Percentiles rank a stretch among this genome's conserved stretches.
phyloP scores from a whole-genome alignment of 2,113 vertebrate genomes.

The Phalacrocorax pelagicus region DNA sequence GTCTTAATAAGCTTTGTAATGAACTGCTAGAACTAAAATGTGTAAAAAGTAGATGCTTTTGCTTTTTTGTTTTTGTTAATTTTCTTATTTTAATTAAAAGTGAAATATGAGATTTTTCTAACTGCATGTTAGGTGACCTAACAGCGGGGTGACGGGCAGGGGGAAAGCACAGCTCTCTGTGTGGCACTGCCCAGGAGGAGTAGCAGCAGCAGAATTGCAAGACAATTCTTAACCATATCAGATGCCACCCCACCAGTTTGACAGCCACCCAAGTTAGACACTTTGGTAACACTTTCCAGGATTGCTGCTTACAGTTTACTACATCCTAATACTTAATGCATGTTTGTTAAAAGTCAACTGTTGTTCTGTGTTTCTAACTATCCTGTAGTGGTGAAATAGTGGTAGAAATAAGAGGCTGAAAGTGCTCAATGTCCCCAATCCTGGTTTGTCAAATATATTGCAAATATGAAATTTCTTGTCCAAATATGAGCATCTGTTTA shows the following conservation, averaged over 20 bases:
- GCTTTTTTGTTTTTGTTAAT: neutral
- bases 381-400: neutral
- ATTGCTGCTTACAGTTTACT: neutral
- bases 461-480: neutral
- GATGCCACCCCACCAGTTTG: conserved; percentile 8
- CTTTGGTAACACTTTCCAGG: neutral
- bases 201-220: neutral
- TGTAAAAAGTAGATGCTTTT: neutral
- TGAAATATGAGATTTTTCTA: neutral
- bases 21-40: neutral
- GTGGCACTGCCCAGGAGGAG: neutral
- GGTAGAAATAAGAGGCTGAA: neutral
- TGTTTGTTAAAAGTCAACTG: neutral
- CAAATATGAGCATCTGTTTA: neutral
- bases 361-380: neutral
- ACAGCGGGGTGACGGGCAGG: neutral
- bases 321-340: neutral
- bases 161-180: neutral
- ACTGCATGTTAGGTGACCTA: neutral
- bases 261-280: neutral
- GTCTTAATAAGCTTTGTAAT: neutral
- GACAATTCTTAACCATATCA: conserved; percentile 10
- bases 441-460: neutral
- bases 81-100: neutral
- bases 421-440: neutral